A percentile compares a stretch with the other conserved stretches of the same genome.
Evolutionary conservation across 2,888 invertebrate genomes (phyloP).

Genomic region (Plutella xylostella): DNA sequence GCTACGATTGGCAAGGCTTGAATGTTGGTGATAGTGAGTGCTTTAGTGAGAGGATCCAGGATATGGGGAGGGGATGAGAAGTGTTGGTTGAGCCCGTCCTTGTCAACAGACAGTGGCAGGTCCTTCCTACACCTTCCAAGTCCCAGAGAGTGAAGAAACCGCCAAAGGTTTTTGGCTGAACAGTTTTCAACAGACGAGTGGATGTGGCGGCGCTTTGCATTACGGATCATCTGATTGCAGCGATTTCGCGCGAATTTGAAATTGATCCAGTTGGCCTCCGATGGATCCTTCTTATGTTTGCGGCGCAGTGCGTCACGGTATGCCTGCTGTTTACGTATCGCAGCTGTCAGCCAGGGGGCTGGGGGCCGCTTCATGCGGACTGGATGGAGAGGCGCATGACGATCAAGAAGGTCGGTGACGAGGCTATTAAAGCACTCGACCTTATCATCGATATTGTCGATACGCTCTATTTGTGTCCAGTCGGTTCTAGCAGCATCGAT

Average conservation of each 20-base stretch:
- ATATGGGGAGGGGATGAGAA: not conserved
- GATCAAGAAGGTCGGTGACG: conserved; percentile 11
- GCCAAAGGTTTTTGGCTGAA: too few relatives aligned
- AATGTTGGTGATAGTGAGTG: not conserved
- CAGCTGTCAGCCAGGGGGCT: conserved; percentile 15
- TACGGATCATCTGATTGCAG: too few relatives aligned
- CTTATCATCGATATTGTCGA: conserved; percentile 10
- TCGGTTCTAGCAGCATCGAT: conserved; percentile 8
- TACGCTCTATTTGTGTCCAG: conserved; percentile 7
- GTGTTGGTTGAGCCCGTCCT: not conserved
- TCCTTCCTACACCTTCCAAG: not conserved
- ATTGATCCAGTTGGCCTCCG: too few relatives aligned
- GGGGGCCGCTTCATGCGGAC: conserved; percentile 10
- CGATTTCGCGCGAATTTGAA: too few relatives aligned
- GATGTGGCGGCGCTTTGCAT: too few relatives aligned
- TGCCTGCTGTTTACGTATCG: too few relatives aligned
- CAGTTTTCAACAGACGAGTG: too few relatives aligned
- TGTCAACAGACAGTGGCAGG: not conserved
- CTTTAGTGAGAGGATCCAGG: not conserved
- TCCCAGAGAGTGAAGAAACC: too few relatives aligned
- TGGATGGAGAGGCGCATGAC: conserved; percentile 12
- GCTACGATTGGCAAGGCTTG: not conserved
- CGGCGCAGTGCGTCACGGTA: too few relatives aligned
- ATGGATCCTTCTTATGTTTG: too few relatives aligned
- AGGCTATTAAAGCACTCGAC: conserved; percentile 10